These are phyloP conservation scores for Hedya salicella DNA, from an alignment of 2,888 invertebrate species.

Conservation along the genomic window DNA sequence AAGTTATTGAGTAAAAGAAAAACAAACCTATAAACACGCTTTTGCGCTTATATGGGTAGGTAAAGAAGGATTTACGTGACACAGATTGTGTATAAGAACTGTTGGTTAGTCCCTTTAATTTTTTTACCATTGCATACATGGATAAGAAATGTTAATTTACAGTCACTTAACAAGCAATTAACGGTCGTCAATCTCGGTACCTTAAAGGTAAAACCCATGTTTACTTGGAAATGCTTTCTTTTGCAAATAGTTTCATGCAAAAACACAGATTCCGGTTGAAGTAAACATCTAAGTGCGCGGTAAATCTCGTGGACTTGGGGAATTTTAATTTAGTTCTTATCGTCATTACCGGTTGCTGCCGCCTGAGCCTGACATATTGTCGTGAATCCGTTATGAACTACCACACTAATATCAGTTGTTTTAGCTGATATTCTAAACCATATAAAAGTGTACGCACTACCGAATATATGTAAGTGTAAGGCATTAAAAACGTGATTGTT, in stretches of 20 bases:
- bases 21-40: too few relatives aligned
- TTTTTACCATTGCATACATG: slow-evolving; percentile 10
- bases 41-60: too few relatives aligned
- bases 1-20: too few relatives aligned
- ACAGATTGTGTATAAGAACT: background rate
- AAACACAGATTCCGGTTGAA: slow-evolving; percentile 5
- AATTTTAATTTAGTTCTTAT: slow-evolving; percentile 7
- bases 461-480: too few relatives aligned
- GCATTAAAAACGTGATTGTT: too few relatives aligned
- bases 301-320: slow-evolving; percentile 9
- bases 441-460: too few relatives aligned
- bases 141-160: slow-evolving; percentile 38
- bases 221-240: slow-evolving; percentile 33
- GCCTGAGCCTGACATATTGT: too few relatives aligned
- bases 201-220: slow-evolving; percentile 1
- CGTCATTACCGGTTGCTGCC: background rate
- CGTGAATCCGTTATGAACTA: too few relatives aligned
- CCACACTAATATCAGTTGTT: too few relatives aligned
- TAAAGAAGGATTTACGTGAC: background rate
- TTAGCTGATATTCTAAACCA: too few relatives aligned
- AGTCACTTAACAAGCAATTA: slow-evolving; percentile 6
- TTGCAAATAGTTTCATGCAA: slow-evolving; percentile 14
- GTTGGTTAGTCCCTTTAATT: background rate
- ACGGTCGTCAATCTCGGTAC: slow-evolving; percentile 16
- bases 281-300: slow-evolving; percentile 12